phyloP scores from a whole-genome alignment of 2,113 vertebrate genomes.

The Atherinomorus stipes region DNA sequence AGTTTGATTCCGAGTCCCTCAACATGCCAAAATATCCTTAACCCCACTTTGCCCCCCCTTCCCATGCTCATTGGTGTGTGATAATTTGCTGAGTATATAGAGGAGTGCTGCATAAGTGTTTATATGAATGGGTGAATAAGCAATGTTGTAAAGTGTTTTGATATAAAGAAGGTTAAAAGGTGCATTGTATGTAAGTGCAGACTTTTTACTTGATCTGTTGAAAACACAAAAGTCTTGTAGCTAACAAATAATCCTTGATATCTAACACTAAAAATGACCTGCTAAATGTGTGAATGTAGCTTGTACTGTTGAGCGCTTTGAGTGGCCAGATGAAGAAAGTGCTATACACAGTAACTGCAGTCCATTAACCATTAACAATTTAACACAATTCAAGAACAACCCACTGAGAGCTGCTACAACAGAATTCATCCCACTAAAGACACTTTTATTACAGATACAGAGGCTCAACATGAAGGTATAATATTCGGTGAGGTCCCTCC shows the following conservation, averaged over 20 bases:
- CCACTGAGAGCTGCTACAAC: neutral
- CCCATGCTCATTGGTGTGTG: neutral
- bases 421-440: neutral
- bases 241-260: neutral
- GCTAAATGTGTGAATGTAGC: neutral
- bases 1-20: neutral
- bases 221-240: neutral
- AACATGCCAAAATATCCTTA: neutral
- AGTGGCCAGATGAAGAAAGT: constrained; percentile 4
- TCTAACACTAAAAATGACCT: neutral
- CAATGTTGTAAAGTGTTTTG: too few relatives aligned
- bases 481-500: neutral
- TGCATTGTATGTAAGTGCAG: neutral
- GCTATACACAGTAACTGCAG: neutral
- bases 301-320: neutral
- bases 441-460: neutral
- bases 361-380: neutral
- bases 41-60: neutral
- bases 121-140: too few relatives aligned
- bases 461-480: neutral
- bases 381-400: neutral
- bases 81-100: neutral
- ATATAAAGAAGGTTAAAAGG: too few relatives aligned
- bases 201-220: neutral
- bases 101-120: too few relatives aligned